A percentile compares a stretch with the other conserved stretches of the same genome.
These are phyloP conservation scores for Sparidentex hasta DNA, from an alignment of 2,797 vertebrate species.

Conservation along the genomic window DNA sequence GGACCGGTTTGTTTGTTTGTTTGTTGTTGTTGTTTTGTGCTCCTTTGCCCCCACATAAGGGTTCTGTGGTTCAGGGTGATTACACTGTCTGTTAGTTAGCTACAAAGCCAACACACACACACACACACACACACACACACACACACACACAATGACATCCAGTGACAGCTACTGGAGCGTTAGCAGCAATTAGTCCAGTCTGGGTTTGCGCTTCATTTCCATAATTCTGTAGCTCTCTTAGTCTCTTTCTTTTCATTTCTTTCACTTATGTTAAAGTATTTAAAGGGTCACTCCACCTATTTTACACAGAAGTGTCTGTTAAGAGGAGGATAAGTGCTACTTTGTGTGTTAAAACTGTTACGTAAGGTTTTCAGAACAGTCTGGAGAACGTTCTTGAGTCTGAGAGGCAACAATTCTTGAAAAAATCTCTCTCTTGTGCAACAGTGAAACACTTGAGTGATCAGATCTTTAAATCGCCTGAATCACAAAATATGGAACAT, in stretches of 20 bases:
- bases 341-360: neutral
- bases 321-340: neutral
- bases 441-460: neutral
- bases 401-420: neutral
- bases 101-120: slow-evolving; percentile 70
- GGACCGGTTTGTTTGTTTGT: slow-evolving; percentile 59
- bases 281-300: neutral
- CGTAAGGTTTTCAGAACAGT: neutral
- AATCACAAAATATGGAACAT: neutral
- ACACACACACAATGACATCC: slow-evolving; percentile 54
- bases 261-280: neutral
- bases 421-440: too few species aligned
- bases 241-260: neutral
- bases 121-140: slow-evolving; percentile 23
- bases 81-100: slow-evolving; percentile 78
- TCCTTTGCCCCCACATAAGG: slow-evolving; percentile 52
- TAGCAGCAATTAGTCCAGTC: slow-evolving; percentile 56
- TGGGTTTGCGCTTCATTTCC: neutral
- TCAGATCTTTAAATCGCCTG: neutral
- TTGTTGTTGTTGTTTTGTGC: slow-evolving; percentile 54
- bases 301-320: neutral
- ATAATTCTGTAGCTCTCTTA: neutral
- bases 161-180: slow-evolving; percentile 45
- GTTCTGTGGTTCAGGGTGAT: slow-evolving; percentile 68
- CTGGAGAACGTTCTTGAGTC: neutral